These are phyloP conservation scores for Smutsia temminckii DNA, from an alignment of 2,797 vertebrate species.

Conservation along the genomic window DNA sequence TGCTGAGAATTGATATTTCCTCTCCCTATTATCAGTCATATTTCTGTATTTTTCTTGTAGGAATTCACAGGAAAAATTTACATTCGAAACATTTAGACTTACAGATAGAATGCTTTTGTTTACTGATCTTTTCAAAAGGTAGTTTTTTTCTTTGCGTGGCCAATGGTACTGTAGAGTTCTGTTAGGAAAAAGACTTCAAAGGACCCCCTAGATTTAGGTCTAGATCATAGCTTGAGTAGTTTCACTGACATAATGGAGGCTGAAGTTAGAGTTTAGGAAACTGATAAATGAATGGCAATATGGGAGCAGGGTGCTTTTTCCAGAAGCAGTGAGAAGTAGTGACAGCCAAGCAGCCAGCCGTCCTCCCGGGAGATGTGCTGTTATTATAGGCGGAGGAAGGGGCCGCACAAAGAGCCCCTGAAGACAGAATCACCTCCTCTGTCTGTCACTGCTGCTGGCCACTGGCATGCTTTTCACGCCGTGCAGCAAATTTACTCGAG, in stretches of 20 bases:
- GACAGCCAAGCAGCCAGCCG: background rate
- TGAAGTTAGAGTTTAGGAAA: background rate
- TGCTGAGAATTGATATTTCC: background rate
- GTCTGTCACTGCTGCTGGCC: background rate
- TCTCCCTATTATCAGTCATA: background rate
- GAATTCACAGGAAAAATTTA: background rate
- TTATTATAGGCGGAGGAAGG: background rate
- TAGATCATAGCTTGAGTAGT: background rate
- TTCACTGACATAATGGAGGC: background rate
- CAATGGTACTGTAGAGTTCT: background rate
- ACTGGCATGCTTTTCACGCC: background rate
- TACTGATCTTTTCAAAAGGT: background rate
- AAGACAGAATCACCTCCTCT: background rate
- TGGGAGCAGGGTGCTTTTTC: background rate
- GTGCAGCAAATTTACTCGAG: too few relatives aligned
- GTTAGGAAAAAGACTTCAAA: background rate
- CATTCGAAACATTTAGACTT: slow-evolving; percentile 31
- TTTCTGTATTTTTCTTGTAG: background rate
- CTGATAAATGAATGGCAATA: background rate
- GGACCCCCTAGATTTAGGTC: background rate
- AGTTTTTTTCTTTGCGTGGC: background rate
- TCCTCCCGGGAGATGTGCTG: background rate
- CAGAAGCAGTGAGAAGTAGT: background rate
- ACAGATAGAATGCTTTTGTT: background rate
- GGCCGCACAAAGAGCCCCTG: background rate